These are phyloP conservation scores for Coluber constrictor DNA, from an alignment of 2,797 vertebrate genomes.

Conservation along the genomic window DNA sequence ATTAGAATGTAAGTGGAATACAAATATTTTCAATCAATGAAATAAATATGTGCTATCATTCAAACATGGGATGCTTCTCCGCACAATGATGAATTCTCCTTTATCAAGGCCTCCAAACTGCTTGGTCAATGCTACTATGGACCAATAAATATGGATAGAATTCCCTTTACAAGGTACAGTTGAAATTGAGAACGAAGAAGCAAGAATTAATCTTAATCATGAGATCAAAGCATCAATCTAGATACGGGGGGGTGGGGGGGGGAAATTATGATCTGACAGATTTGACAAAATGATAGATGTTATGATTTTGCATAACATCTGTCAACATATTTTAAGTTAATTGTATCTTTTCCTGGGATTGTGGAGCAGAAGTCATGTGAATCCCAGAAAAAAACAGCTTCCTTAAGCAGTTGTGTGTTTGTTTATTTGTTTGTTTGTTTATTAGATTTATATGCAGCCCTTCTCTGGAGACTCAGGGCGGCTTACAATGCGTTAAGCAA, in stretches of 20 bases:
- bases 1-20: background rate
- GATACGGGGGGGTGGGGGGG: too few relatives aligned
- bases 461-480: too few relatives aligned
- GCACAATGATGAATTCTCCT: background rate
- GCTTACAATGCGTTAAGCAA: too few relatives aligned
- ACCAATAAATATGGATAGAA: background rate
- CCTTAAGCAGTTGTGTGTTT: background rate
- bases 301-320: background rate
- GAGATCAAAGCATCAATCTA: background rate
- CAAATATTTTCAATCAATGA: background rate
- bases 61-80: background rate
- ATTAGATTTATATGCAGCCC: too few relatives aligned
- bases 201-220: background rate
- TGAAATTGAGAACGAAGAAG: background rate
- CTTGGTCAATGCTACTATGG: background rate
- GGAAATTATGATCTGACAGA: too few relatives aligned
- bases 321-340: background rate
- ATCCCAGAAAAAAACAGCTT: background rate
- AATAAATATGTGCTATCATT: background rate
- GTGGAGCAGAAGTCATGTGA: background rate
- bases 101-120: background rate
- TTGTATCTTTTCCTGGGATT: background rate
- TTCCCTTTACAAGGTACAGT: background rate
- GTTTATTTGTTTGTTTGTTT: too few relatives aligned
- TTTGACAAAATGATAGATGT: too few relatives aligned